Evolutionary conservation across 2,888 invertebrate species (phyloP).

Genomic region (Lymantria monacha): DNA sequence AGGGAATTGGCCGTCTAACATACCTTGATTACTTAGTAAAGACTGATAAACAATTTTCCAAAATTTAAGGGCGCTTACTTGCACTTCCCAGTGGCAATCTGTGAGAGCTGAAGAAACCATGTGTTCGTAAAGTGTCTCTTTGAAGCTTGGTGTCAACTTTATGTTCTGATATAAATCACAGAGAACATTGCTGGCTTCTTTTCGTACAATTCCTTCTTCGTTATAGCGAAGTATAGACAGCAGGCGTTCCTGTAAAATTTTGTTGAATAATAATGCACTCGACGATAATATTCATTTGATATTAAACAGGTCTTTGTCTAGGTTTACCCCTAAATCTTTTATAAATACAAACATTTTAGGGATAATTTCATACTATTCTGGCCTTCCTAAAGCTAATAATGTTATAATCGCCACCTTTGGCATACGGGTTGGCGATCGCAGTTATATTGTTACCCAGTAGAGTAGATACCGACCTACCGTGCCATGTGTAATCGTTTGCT

Average conservation of each 20-base stretch:
- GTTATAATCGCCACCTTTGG: too few relatives aligned
- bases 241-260: conserved; percentile 70
- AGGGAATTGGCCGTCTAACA: conserved; percentile 91
- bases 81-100: conserved; percentile 93
- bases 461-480: too few relatives aligned
- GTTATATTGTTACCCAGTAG: too few relatives aligned
- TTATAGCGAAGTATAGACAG: conserved; percentile 84
- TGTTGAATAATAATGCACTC: background rate
- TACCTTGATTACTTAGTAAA: conserved; percentile 88
- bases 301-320: too few relatives aligned
- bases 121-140: conserved; percentile 82
- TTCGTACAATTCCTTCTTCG: conserved; percentile 89
- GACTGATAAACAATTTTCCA: conserved; percentile 87
- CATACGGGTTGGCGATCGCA: too few relatives aligned
- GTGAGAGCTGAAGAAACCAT: conserved; percentile 85
- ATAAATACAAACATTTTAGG: too few relatives aligned
- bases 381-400: too few relatives aligned
- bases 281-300: background rate
- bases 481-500: too few relatives aligned
- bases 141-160: conserved; percentile 79
- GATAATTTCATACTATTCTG: too few relatives aligned
- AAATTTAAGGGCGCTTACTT: conserved; percentile 86
- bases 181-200: conserved; percentile 86
- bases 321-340: too few relatives aligned
- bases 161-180: conserved; percentile 85